Conservation (phyloP, 2,888 invertebrate genomes). For the Glyphotaelius pellucidus region DNA sequence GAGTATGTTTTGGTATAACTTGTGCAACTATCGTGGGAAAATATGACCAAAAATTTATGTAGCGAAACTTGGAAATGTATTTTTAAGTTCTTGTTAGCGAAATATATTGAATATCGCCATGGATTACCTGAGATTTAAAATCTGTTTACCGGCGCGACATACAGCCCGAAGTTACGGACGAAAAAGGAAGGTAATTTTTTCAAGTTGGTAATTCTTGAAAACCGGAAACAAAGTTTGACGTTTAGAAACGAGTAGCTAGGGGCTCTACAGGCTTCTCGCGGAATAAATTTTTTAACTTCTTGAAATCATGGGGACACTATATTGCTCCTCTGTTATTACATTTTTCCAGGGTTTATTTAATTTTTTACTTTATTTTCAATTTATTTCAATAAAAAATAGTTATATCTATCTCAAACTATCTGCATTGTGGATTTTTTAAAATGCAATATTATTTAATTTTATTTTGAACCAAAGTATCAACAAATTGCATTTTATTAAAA, state of each 20-base stretch:
- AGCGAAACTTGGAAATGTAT: slow-evolving; percentile 3
- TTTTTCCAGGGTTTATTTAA: too few species aligned
- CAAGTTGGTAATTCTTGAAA: slow-evolving; percentile 52
- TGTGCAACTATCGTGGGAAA: slow-evolving; percentile 2
- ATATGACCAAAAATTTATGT: slow-evolving; percentile 9
- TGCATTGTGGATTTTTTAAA: too few species aligned
- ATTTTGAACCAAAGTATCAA: too few species aligned
- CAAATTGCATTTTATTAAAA: too few species aligned
- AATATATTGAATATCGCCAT: slow-evolving; percentile 28
- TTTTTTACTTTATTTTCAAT: too few species aligned
- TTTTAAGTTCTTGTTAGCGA: not conserved
- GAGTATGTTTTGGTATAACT: slow-evolving; percentile 26
- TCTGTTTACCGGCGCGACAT: slow-evolving; percentile 62
- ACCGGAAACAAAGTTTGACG: slow-evolving; percentile 60
- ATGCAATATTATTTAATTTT: too few species aligned
- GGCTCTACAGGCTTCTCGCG: not conserved
- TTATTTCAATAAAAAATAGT: too few species aligned
- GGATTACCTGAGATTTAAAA: slow-evolving; percentile 65
- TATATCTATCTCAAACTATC: too few species aligned
- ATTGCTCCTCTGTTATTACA: too few species aligned
- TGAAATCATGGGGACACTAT: too few species aligned
- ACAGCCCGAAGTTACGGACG: slow-evolving; percentile 57
- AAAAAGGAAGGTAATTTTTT: slow-evolving; percentile 62
- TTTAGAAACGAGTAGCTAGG: slow-evolving; percentile 42
- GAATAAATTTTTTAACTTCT: too few species aligned